Evolutionary conservation across 2,113 vertebrate genomes (phyloP).

Genomic region (Taxidea taxus): DNA sequence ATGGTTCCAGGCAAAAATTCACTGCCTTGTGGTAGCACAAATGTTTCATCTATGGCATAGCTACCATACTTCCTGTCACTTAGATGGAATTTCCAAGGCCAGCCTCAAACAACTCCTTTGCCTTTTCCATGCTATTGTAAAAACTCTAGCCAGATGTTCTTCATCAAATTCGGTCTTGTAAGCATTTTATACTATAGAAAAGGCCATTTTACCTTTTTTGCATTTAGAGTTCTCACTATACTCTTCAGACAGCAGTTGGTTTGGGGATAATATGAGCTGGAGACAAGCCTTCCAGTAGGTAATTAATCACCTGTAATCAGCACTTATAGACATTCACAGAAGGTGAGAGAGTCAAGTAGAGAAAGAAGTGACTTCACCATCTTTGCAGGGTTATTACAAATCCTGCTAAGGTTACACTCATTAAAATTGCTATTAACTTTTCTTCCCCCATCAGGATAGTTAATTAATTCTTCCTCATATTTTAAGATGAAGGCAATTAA

Average conservation of each 20-base stretch:
- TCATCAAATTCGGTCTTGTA: slow-evolving; percentile 17
- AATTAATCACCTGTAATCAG: slow-evolving; percentile 68
- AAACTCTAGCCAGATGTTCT: background rate
- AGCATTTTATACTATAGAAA: background rate
- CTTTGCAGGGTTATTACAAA: slow-evolving; percentile 55
- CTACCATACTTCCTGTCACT: background rate
- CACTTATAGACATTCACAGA: background rate
- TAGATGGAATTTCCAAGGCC: background rate
- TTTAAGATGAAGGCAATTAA: slow-evolving; percentile 65
- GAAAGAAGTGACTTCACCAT: slow-evolving; percentile 58
- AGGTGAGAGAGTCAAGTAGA: slow-evolving; percentile 57
- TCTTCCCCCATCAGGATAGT: slow-evolving; percentile 50
- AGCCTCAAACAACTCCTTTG: background rate
- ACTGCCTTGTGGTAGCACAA: background rate
- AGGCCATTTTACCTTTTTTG: background rate
- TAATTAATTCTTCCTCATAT: slow-evolving; percentile 67
- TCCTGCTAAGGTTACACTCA: slow-evolving; percentile 63
- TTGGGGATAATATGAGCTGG: slow-evolving; percentile 10
- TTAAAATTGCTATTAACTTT: slow-evolving; percentile 73
- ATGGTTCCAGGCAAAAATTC: background rate
- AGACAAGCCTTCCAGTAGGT: slow-evolving; percentile 37
- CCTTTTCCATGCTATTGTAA: background rate
- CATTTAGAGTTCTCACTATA: slow-evolving; percentile 6
- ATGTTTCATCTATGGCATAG: background rate
- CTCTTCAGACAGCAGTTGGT: background rate